Evolutionary conservation across 35 echinoderm and acorn worm genomes (phyloP).

Genomic region (Lytechinus pictus): DNA sequence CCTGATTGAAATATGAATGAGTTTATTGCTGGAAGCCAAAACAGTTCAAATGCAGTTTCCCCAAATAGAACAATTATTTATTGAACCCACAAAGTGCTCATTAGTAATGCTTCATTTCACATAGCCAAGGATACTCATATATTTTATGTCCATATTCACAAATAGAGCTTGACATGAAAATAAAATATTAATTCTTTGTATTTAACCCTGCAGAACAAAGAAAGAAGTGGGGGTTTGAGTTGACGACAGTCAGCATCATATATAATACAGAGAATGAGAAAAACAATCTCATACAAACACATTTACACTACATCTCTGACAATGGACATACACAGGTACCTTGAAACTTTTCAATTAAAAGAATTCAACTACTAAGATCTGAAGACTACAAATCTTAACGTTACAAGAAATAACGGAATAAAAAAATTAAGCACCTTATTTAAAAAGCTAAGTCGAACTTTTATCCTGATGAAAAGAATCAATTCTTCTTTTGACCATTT

Average conservation of each 20-base stretch:
- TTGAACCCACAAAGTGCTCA: no score
- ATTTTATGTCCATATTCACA: not conserved
- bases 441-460: not conserved
- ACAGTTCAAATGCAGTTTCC: no score
- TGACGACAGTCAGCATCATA: not conserved
- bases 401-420: not conserved
- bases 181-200: not conserved
- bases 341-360: not conserved
- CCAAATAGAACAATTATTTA: no score
- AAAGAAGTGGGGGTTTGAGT: not conserved
- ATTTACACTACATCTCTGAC: not conserved
- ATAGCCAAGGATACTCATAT: not conserved
- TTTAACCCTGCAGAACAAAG: not conserved
- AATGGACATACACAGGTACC: not conserved
- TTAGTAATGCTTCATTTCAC: no score
- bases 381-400: not conserved
- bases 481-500: not conserved
- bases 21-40: no score
- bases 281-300: not conserved
- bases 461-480: not conserved
- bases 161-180: not conserved
- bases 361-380: not conserved
- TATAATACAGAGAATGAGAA: not conserved
- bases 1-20: no score
- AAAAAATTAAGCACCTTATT: not conserved